These are phyloP conservation scores for Pomatostomus ruficeps DNA, from an alignment of 2,113 vertebrate species.

Conservation along the genomic window DNA sequence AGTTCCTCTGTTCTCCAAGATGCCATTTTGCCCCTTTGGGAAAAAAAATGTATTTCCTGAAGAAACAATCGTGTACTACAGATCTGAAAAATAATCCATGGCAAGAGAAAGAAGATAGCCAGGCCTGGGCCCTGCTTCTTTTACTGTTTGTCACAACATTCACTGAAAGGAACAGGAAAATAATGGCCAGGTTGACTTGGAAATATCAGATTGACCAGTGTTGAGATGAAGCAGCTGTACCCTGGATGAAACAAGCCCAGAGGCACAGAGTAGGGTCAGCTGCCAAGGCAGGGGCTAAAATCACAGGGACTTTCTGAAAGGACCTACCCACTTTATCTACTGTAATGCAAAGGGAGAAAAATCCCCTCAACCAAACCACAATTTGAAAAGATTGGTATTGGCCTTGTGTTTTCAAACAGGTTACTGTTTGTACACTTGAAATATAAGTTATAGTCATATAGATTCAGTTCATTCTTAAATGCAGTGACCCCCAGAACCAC, in stretches of 20 bases:
- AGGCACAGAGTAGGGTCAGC: neutral
- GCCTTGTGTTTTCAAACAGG: neutral
- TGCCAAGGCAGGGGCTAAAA: neutral
- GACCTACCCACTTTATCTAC: neutral
- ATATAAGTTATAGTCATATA: rapidly evolving
- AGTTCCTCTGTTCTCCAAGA: neutral
- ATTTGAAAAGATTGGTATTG: neutral
- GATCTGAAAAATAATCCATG: neutral
- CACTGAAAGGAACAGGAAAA: neutral
- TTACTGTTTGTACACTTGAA: neutral
- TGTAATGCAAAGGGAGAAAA: neutral
- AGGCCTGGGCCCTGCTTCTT: neutral
- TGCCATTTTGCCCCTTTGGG: neutral
- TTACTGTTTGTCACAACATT: neutral
- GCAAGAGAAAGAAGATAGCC: neutral
- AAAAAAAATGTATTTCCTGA: too few relatives aligned
- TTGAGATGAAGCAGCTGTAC: neutral
- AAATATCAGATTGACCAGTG: neutral
- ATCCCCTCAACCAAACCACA: neutral
- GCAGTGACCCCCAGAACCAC: neutral
- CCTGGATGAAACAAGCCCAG: neutral
- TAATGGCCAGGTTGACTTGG: neutral
- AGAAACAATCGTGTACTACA: neutral
- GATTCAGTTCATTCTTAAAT: neutral
- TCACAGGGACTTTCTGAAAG: neutral